Conservation (phyloP, 2,113 vertebrate species). For the crab-eating macaque (Macaca fascicularis) region DNA sequence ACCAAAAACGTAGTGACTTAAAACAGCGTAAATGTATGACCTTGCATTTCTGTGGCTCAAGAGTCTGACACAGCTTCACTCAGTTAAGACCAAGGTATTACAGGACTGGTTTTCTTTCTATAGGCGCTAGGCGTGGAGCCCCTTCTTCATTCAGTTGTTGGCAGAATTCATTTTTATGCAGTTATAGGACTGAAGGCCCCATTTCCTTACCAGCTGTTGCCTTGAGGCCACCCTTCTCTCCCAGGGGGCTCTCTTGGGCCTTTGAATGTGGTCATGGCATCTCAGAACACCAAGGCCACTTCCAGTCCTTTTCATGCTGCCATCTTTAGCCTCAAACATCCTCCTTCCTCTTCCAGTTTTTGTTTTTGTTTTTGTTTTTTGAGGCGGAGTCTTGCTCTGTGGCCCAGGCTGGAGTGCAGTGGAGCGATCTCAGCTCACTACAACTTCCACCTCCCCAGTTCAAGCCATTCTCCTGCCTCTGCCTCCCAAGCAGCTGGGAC, state of each 20-base stretch:
- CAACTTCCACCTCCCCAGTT: no score
- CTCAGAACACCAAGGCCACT: neutral
- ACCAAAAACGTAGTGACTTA: neutral
- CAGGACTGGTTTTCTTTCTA: neutral
- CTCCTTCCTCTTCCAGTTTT: neutral
- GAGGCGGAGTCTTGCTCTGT: no score
- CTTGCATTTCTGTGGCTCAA: neutral
- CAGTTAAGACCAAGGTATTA: neutral
- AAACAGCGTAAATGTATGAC: neutral
- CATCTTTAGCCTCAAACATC: neutral
- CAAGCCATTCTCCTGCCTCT: no score
- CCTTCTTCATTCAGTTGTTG: neutral
- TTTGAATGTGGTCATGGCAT: rapidly evolving
- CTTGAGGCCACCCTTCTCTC: neutral
- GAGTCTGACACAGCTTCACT: neutral
- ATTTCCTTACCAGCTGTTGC: neutral
- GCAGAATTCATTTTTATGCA: neutral
- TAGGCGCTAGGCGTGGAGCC: neutral
- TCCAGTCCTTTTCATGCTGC: neutral
- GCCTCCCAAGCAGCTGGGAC: no score
- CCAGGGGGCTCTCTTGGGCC: neutral
- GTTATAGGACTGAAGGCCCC: neutral
- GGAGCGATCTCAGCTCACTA: no score
- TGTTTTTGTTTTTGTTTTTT: no score
- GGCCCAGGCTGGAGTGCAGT: no score